Conservation (phyloP, 2,113 vertebrate genomes). For the Tonatia bakeri region DNA sequence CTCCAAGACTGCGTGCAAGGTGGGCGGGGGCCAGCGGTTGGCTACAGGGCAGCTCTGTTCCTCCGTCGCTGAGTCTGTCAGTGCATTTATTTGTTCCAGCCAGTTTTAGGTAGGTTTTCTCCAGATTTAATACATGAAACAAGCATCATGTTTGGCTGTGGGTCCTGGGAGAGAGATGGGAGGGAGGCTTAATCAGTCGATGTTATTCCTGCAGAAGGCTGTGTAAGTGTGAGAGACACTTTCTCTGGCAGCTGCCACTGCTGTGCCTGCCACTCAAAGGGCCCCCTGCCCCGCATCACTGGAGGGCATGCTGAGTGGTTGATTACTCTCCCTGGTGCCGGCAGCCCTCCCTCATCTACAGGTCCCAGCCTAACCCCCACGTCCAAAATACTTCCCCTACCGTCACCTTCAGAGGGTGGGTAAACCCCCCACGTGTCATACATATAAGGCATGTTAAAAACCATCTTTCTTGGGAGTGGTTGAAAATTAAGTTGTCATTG, state of each 20-base stretch:
- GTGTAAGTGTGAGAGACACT: not conserved
- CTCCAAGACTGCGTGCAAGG: not conserved
- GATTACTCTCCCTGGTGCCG: not conserved
- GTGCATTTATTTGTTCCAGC: not conserved
- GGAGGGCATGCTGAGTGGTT: not conserved
- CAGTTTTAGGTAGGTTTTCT: constrained; percentile 22
- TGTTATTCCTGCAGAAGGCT: not conserved
- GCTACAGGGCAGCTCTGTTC: not conserved
- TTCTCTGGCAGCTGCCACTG: constrained; percentile 29
- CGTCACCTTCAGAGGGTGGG: not conserved
- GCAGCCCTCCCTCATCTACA: not conserved
- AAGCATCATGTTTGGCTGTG: constrained; percentile 11
- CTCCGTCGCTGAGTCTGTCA: not conserved
- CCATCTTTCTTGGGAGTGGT: not conserved
- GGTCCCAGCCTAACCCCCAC: not conserved
- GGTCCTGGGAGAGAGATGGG: constrained; percentile 24
- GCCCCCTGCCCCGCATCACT: not conserved
- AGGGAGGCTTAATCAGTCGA: constrained; percentile 43
- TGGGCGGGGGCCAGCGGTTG: no score
- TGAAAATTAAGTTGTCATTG: not conserved
- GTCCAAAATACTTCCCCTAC: not conserved
- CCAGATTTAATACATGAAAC: constrained; percentile 20
- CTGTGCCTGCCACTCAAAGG: not conserved
- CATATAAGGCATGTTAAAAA: not conserved
- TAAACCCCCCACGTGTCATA: not conserved